Evolutionary conservation across 2,888 invertebrate genomes (phyloP), one percentile per base, ranked within the genome.

Genomic region (Lochmaea crataegi): DNA sequence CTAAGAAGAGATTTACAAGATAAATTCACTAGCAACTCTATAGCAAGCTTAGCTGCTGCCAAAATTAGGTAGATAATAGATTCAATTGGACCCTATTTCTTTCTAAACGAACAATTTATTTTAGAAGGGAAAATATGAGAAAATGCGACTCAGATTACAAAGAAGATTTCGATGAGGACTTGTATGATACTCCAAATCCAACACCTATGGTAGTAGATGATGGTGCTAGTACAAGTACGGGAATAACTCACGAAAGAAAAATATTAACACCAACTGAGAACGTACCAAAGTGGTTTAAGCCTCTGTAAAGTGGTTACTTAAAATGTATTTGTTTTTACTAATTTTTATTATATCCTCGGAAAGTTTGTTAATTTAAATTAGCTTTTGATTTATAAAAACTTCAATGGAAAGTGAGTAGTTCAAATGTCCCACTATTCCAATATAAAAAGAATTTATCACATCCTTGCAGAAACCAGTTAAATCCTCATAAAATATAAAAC

Each of bases 31-130:
- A 89, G 92, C 56, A 91, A 91, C 77, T 91, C 90, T 78, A 90
- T 91, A 53, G 94, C 94, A 4, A 89, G 90, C 78, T 89, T 91
- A 78, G 90, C 92, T 68, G 94, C 94, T 16, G 90, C 90, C 32
- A 92, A 91, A 87, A 90, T 91, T 79, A 90, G 94, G 92, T 82
- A 68, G 9, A 38, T 7, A 38, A 38, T 1, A 38, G 1, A 38
- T 38, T 38, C 1, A 9, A 38, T 38, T 7, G 32, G 5, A 38
- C 32, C 32, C 1, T 1, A 38, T 38, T 7, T 38, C 7, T 38
- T 38, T 38, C 32, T 9, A 7, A 42, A 51, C 3, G 53, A 60
- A 61, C n/a, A 1, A 11, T 58, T 45, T 65, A 58, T 77, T 79
- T 57, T 71, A 82, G 80, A 74, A 75, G 72, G 45, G 75, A 79